Percentiles rank a stretch among this genome's conserved stretches.
Evolutionary conservation across 2,113 vertebrate species (phyloP).

Genomic region (Caloenas nicobarica): DNA sequence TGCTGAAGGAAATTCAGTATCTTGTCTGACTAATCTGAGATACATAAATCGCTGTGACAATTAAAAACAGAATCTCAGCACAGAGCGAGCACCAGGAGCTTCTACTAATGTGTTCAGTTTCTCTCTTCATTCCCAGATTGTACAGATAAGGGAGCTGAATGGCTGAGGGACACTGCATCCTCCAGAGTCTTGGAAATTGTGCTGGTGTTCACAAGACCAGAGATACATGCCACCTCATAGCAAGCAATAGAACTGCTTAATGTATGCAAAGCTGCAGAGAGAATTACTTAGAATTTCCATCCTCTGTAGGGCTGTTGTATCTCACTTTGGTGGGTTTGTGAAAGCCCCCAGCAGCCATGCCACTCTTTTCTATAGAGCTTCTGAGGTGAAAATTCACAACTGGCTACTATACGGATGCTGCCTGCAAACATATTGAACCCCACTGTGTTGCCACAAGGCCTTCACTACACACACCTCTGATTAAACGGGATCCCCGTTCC

Average conservation of each 20-base stretch:
- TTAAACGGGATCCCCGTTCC: background rate
- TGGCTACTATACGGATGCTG: background rate
- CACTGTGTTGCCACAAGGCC: background rate
- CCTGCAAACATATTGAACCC: background rate
- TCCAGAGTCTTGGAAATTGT: background rate
- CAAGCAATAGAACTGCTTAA: background rate
- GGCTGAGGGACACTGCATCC: too few relatives aligned
- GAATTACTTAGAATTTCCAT: background rate
- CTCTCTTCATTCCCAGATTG: background rate
- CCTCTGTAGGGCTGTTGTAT: background rate
- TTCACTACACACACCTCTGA: background rate
- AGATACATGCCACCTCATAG: background rate
- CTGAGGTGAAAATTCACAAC: fast-evolving
- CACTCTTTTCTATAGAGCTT: background rate
- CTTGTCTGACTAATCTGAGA: background rate
- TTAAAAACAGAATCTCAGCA: background rate
- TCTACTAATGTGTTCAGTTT: background rate
- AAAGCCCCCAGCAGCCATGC: background rate
- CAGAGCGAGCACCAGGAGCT: background rate
- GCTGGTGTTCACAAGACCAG: background rate
- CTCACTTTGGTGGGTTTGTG: background rate
- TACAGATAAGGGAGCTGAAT: background rate
- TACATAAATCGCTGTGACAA: background rate
- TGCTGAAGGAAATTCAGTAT: background rate
- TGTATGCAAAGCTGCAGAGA: background rate